These are phyloP conservation scores for Vipera latastei DNA, from an alignment of 2,797 vertebrate species.

Conservation along the genomic window DNA sequence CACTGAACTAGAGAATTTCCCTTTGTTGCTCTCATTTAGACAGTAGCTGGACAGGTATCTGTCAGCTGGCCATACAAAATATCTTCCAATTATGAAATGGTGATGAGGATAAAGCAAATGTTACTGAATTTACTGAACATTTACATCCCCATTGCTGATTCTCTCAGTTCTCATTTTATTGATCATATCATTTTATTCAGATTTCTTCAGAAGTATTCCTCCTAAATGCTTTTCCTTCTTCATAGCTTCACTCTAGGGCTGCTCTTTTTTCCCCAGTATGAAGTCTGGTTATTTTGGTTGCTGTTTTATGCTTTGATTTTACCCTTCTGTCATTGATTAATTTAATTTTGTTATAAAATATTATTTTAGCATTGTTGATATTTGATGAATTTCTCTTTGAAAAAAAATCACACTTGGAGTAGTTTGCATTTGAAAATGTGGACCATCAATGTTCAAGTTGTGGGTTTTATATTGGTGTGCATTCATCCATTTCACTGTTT, in stretches of 20 bases:
- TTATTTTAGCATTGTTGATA: constrained; percentile 18
- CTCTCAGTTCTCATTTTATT: not conserved
- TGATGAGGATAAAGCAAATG: not conserved
- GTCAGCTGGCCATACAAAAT: not conserved
- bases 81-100: not conserved
- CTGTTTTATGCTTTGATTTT: not conserved
- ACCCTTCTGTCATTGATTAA: not conserved
- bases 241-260: not conserved
- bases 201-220: not conserved
- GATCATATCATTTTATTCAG: not conserved
- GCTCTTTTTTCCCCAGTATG: not conserved
- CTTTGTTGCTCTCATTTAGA: not conserved
- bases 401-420: constrained; percentile 20
- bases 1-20: not conserved
- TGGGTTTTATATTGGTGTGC: constrained; percentile 10
- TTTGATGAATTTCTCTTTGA: constrained; percentile 5
- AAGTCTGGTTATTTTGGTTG: not conserved
- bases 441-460: not conserved
- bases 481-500: constrained; percentile 31
- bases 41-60: not conserved
- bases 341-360: constrained; percentile 2
- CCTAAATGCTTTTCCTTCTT: not conserved
- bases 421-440: constrained; percentile 1
- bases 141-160: constrained; percentile 8
- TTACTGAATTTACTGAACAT: not conserved